These are phyloP conservation scores for Typhlichthys eigenmanni DNA, from an alignment of 2,797 vertebrate genomes.

Conservation along the genomic window DNA sequence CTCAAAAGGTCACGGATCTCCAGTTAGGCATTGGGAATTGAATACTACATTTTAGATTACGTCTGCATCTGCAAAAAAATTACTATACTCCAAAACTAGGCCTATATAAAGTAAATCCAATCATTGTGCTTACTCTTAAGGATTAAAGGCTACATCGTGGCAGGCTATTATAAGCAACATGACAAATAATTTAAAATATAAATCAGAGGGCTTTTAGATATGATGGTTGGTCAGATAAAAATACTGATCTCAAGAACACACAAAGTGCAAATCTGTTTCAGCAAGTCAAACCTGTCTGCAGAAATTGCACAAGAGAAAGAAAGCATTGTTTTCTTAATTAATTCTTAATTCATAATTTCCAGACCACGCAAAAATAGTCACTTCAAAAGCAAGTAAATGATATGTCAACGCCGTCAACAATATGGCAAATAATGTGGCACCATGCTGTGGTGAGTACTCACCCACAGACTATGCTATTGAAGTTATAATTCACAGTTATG, in stretches of 20 bases:
- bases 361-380: no score
- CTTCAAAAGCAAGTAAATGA: no score
- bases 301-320: not conserved
- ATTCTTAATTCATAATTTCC: no score
- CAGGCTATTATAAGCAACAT: no score
- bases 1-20: slow-evolving; percentile 39
- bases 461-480: no score
- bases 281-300: slow-evolving; percentile 57
- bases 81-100: not conserved
- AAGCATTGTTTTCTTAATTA: no score
- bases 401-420: no score
- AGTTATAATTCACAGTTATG: no score
- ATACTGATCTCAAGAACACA: slow-evolving; percentile 33
- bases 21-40: slow-evolving; percentile 25
- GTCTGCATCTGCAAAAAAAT: not conserved
- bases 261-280: slow-evolving; percentile 2
- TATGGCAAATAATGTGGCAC: no score
- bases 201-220: slow-evolving; percentile 13
- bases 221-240: slow-evolving; percentile 4
- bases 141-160: not conserved
- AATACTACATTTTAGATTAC: not conserved
- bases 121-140: not conserved
- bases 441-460: no score
- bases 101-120: not conserved
- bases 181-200: no score